Evolutionary conservation across 2,797 vertebrate genomes (phyloP).

Genomic region (Lutjanus argentimaculatus): DNA sequence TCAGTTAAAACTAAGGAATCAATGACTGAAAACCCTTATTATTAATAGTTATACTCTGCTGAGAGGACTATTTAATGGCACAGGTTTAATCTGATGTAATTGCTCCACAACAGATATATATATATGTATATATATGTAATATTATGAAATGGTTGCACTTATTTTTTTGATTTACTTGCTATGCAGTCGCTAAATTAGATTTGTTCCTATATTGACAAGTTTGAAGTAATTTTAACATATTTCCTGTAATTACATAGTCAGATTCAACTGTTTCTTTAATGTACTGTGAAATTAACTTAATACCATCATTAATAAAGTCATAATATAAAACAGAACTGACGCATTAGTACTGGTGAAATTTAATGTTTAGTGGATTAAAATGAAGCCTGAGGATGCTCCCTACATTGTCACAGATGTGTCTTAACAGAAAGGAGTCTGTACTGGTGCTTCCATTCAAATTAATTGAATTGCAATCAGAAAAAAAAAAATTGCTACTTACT

Average conservation of each 20-base stretch:
- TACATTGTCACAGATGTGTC: neutral
- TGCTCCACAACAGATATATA: neutral
- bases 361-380: neutral
- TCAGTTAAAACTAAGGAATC: neutral
- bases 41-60: neutral
- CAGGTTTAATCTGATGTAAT: neutral
- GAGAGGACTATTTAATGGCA: neutral
- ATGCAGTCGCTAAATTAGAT: neutral
- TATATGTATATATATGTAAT: slow-evolving; percentile 2
- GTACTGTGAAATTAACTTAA: neutral
- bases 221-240: neutral
- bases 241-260: neutral
- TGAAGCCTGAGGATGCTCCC: neutral
- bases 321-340: slow-evolving; percentile 7
- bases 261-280: neutral
- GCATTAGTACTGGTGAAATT: neutral
- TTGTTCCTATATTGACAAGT: neutral
- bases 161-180: neutral
- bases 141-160: neutral
- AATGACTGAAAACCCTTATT: neutral
- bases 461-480: neutral
- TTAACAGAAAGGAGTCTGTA: neutral
- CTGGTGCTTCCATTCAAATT: neutral
- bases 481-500: slow-evolving; percentile 58
- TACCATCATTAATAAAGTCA: neutral